Base-by-base conservation (phyloP, 2,113 vertebrate species). In the Phasianus colchicus region DNA sequence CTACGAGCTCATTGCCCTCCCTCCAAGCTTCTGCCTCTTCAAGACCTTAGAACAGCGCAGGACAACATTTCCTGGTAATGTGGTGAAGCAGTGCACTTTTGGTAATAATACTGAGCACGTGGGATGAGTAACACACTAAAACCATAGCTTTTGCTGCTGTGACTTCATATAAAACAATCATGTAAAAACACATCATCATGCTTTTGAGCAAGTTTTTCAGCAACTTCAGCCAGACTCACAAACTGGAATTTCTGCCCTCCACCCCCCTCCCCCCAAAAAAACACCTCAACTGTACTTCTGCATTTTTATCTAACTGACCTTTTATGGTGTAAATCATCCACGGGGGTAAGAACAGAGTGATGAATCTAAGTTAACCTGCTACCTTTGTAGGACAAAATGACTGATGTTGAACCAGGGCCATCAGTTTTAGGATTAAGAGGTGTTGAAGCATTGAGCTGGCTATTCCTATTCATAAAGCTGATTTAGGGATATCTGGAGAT, bases 51-150 rank as follows among this genome's bases (percentile, higher is more conserved):
- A 17, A 9, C 2, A 3, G 42, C 17, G 54, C 21, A 17, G 60
- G 38, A 54, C 43, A 11, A 0, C 1, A 4, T 60, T 32, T 57
- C 55, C 50, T 8, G 14, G 18, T 30, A 38, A 27, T 1, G 5
- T 4, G 21, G 6, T 4, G 73, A 27, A 70, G 40, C 7, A 11
- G 13, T 4, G 14, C 13, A 2, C 32, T 4, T 58, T 21, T 4
- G 25, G 25, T 15, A 73, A 14, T 6, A 13, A 2, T 7, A n/a
- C 9, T 11, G 16, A 29, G 48, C 22, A 7, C 29, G 27, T 13
- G 1, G 22, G 10, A 1, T 0, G 11, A 24, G 27, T 0, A 22
- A 2, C 0, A 10, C 42, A 5, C 64, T 13, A 40, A 72, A 60
- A 6, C 32, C 6, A 2, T 7, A 18, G 13, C 2, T 30, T 65